Conservation (phyloP, 2,888 invertebrate genomes). For the Furcula furcula region DNA sequence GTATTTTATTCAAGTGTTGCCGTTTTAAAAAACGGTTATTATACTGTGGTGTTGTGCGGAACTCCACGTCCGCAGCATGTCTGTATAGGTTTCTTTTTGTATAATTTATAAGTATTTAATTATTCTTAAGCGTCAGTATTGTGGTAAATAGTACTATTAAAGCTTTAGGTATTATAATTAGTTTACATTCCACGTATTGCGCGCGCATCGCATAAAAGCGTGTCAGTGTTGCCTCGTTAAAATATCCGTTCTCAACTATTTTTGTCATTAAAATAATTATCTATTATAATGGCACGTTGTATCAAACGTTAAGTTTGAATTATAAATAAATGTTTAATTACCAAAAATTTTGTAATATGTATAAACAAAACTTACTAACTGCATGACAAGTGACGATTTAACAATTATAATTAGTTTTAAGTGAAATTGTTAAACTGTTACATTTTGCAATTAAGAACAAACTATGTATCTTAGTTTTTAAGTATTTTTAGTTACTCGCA, state of each 20-base stretch:
- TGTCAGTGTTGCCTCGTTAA: slow-evolving; percentile 32
- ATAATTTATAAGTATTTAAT: slow-evolving; percentile 65
- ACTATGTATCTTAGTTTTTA: slow-evolving; percentile 50
- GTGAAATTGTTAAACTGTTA: slow-evolving; percentile 53
- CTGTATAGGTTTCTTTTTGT: slow-evolving; percentile 46
- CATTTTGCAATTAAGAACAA: slow-evolving; percentile 57
- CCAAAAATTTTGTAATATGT: slow-evolving; percentile 51
- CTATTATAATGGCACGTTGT: slow-evolving; percentile 21
- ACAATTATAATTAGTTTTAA: slow-evolving; percentile 45
- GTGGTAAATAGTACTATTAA: slow-evolving; percentile 71
- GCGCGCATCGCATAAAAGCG: slow-evolving; percentile 36
- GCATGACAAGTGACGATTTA: slow-evolving; percentile 67
- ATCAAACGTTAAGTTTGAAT: slow-evolving; percentile 47
- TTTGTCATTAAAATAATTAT: slow-evolving; percentile 27
- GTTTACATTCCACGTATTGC: slow-evolving; percentile 71
- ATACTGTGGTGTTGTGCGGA: slow-evolving; percentile 23
- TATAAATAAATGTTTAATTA: slow-evolving; percentile 45
- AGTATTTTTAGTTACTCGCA: slow-evolving; percentile 42
- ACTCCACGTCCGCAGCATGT: slow-evolving; percentile 30
- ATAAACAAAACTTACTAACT: slow-evolving; percentile 56
- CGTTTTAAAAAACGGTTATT: slow-evolving; percentile 8
- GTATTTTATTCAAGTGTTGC: slow-evolving; percentile 53
- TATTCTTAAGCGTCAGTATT: slow-evolving; percentile 58
- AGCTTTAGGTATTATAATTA: slow-evolving; percentile 57
- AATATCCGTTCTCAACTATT: slow-evolving; percentile 31